Base-by-base conservation (phyloP, 2,113 vertebrate species). In the Enhydra lutris region DNA sequence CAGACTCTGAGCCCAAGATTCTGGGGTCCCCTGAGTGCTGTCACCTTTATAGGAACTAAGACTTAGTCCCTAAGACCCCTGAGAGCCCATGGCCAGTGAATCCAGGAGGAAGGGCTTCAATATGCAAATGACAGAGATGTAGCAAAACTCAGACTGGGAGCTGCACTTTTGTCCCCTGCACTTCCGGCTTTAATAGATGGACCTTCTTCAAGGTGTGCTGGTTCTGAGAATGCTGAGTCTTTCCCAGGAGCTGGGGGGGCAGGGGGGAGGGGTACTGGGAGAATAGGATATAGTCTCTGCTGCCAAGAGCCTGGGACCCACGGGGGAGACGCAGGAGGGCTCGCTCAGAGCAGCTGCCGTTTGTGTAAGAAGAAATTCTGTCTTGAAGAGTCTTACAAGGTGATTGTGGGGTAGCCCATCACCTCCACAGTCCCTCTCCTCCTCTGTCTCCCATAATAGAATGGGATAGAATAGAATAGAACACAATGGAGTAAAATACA, bases 261-360 rank as follows among this genome's bases (percentile, higher is more conserved):
- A 55, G 17, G 17, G 17, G 52, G 5, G 17, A 0, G 34, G 34
- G 9, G 29, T 34, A 4, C 71, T 5, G 15, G 55, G 42, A 10
- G 6, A 42, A 18, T 6, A 73, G 76, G 55, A 15, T 24, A 31
- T 42, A 61, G 24, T 83, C 57, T 34, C 26, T 88, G 67, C 34
- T 82, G 31, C 50, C 24, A 17, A 45, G 57, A 45, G 34, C 50
- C 65, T 0, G 1, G n/a, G n/a, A 47, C 31, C 26, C 59, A 0
- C 0, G 17, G 67, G 36, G 29, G 29, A 55, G 47, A 42, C 15
- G 26, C 1, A 7, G 0, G 31, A 45, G 50, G 57, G 24, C 9
- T 45, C 8, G 11, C 2, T 17, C 50, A 67, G 42, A 39, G 96
- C 61, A 73, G 81, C 69, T 45, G 52, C 15, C 29, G 17, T 45